Conservation (phyloP, 2,888 invertebrate genomes). For the Meta bourneti region DNA sequence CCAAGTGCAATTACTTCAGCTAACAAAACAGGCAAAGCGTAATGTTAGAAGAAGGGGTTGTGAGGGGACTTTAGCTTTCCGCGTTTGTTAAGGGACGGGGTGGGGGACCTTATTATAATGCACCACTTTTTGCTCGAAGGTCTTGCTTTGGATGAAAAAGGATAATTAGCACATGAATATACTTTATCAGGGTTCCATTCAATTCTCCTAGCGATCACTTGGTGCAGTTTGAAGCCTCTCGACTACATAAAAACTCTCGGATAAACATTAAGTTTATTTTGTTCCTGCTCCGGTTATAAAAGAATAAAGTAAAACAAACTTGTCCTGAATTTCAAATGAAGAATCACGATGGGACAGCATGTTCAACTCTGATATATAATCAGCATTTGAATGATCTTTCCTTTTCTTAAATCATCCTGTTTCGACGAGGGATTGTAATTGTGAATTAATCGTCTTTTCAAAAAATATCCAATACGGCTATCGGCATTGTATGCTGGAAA, state of each 20-base stretch:
- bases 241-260: constrained; percentile 40
- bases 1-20: constrained; percentile 69
- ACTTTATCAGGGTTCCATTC: constrained; percentile 60
- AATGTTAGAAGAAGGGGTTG: constrained; percentile 60
- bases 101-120: constrained; percentile 44
- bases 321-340: constrained; percentile 67
- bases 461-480: neutral
- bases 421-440: neutral
- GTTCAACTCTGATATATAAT: constrained; percentile 49
- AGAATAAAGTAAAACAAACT: neutral
- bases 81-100: constrained; percentile 25
- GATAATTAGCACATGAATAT: constrained; percentile 75
- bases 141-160: constrained; percentile 44
- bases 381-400: constrained; percentile 44
- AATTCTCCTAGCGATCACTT: constrained; percentile 49
- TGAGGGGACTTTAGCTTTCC: constrained; percentile 26
- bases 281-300: constrained; percentile 19
- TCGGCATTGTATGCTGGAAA: neutral
- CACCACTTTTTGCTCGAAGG: constrained; percentile 20
- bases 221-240: constrained; percentile 40
- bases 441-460: neutral
- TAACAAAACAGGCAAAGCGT: constrained; percentile 63
- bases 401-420: neutral
- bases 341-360: constrained; percentile 44
- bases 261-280: constrained; percentile 63